A percentile compares a stretch with the other conserved stretches of the same genome.
These are phyloP conservation scores for Lochmaea crataegi DNA, from an alignment of 2,888 invertebrate genomes.

Conservation along the genomic window DNA sequence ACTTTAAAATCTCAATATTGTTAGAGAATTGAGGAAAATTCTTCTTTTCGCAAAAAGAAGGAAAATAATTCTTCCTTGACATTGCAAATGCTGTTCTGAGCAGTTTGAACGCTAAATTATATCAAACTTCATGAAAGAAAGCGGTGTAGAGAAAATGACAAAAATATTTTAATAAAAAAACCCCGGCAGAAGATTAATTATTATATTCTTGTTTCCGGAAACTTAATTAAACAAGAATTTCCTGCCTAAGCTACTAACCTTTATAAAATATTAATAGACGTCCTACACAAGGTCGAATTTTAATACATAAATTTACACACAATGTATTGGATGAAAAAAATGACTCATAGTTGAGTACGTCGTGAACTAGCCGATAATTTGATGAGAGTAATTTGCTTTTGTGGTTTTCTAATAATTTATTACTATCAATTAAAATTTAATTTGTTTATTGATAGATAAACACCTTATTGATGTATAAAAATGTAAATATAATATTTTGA, in stretches of 20 bases:
- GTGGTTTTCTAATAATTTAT: conserved; percentile 8
- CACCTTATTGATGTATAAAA: background rate
- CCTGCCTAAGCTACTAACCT: background rate
- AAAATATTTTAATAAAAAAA: no score
- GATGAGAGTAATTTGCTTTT: background rate
- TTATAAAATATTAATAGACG: conserved; percentile 2
- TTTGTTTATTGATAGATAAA: background rate
- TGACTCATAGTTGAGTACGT: background rate
- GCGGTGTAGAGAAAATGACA: no score
- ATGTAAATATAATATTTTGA: background rate
- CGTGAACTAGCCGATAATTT: conserved; percentile 10
- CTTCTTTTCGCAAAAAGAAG: no score
- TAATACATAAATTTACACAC: conserved; percentile 6
- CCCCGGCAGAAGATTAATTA: background rate
- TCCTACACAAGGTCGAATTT: conserved; percentile 13
- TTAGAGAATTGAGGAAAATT: no score
- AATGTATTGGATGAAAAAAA: background rate
- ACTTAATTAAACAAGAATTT: background rate
- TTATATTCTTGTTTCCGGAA: background rate
- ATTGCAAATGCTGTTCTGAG: no score
- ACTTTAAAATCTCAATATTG: no score
- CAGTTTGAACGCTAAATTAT: no score
- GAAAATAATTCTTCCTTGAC: no score
- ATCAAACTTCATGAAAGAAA: no score
- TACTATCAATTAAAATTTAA: conserved; percentile 1